Evolutionary conservation across 2,797 vertebrate genomes (phyloP).

Genomic region (Graptemys geographica): DNA sequence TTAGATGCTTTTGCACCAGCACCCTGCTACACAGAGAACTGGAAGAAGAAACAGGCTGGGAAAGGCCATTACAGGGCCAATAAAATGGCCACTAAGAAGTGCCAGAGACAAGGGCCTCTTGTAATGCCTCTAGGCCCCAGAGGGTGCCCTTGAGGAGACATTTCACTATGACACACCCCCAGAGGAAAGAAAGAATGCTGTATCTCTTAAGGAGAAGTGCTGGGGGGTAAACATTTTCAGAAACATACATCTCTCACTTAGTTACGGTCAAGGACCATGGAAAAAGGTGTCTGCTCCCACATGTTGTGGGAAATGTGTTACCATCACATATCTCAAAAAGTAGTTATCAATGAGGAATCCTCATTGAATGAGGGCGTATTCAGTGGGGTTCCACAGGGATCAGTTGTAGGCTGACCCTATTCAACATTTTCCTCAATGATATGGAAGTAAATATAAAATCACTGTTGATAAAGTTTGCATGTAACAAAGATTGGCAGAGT

Average conservation of each 20-base stretch:
- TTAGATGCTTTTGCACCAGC: too few species aligned
- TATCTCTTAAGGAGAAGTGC: background rate
- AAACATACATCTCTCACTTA: background rate
- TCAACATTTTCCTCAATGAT: background rate
- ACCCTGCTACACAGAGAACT: background rate
- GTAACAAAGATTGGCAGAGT: background rate
- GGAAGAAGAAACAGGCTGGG: background rate
- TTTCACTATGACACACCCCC: background rate
- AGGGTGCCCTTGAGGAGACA: background rate
- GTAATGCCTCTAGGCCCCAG: background rate
- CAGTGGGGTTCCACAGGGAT: background rate
- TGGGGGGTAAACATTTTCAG: background rate
- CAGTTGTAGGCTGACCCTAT: background rate
- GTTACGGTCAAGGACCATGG: too few species aligned
- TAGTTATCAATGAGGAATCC: conserved; percentile 22
- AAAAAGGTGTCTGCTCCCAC: background rate
- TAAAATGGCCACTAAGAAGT: background rate
- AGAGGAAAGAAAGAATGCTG: background rate
- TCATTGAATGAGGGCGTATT: background rate
- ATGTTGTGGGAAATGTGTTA: background rate
- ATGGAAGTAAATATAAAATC: background rate
- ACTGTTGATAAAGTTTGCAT: background rate
- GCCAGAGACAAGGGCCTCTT: too few species aligned
- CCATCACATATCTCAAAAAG: conserved; percentile 18
- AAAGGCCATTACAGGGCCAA: background rate